Evolutionary conservation across 2,113 vertebrate genomes (phyloP).

Genomic region (Phalacrocorax brasilianus): DNA sequence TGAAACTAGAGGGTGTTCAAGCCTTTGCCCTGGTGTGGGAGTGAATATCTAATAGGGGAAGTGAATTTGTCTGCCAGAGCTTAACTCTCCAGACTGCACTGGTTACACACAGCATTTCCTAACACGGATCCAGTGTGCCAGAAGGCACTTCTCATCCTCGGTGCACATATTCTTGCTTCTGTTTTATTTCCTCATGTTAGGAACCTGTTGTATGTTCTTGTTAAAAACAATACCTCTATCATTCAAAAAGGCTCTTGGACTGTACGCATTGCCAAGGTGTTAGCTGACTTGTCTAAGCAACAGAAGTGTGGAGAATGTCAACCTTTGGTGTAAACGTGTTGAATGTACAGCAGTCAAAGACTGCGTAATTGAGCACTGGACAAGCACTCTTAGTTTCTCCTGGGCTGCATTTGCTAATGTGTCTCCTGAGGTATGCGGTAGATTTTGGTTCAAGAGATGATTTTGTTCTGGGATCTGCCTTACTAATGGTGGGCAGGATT

Average conservation of each 20-base stretch:
- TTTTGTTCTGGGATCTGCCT: accelerated
- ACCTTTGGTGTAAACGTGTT: neutral
- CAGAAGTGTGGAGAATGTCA: neutral
- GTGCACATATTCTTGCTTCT: neutral
- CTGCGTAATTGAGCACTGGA: neutral
- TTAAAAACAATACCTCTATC: neutral
- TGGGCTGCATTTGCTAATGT: neutral
- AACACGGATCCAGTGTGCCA: accelerated
- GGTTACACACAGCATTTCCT: neutral
- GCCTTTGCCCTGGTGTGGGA: neutral
- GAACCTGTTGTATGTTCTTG: neutral
- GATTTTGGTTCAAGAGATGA: neutral
- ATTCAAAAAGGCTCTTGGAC: neutral
- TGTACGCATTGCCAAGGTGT: neutral
- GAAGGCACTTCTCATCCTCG: neutral
- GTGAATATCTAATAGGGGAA: neutral
- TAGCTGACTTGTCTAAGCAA: neutral
- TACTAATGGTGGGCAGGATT: neutral
- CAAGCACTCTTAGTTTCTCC: neutral
- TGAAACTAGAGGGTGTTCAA: neutral
- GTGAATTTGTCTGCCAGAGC: neutral
- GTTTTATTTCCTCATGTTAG: neutral
- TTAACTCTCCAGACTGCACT: neutral
- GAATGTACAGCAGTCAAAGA: neutral
- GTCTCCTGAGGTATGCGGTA: neutral